Conservation (phyloP, 2,113 vertebrate genomes). For the Sceloporus undulatus region DNA sequence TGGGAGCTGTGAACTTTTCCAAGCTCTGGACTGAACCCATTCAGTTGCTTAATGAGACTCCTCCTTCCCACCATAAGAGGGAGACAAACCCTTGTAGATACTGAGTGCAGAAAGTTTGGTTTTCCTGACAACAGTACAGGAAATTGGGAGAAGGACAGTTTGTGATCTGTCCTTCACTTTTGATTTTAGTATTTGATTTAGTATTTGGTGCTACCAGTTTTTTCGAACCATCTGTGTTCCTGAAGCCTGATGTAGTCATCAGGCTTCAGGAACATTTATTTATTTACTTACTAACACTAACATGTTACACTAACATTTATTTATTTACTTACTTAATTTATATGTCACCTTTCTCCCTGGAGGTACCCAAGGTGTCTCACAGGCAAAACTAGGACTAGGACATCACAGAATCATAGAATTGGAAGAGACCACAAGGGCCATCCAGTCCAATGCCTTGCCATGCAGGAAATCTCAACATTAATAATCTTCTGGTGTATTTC, state of each 20-base stretch:
- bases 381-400: too few species aligned
- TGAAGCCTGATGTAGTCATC: neutral
- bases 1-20: too few species aligned
- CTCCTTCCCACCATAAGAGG: neutral
- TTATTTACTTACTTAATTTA: too few species aligned
- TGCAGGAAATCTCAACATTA: neutral
- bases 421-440: too few species aligned
- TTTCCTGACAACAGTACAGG: neutral
- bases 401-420: too few species aligned
- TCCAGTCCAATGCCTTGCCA: too few species aligned
- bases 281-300: too few species aligned
- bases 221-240: neutral
- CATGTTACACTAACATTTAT: too few species aligned
- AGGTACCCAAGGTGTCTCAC: too few species aligned
- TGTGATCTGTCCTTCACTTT: neutral
- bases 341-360: too few species aligned
- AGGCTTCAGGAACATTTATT: too few species aligned
- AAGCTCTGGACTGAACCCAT: too few species aligned
- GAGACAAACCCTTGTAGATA: neutral
- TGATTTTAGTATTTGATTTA: neutral
- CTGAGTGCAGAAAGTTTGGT: neutral
- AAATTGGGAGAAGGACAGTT: neutral
- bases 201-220: neutral
- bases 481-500: neutral
- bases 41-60: neutral